phyloP scores from a whole-genome alignment of 2,113 vertebrate species.

The Onychostruthus taczanowskii region DNA sequence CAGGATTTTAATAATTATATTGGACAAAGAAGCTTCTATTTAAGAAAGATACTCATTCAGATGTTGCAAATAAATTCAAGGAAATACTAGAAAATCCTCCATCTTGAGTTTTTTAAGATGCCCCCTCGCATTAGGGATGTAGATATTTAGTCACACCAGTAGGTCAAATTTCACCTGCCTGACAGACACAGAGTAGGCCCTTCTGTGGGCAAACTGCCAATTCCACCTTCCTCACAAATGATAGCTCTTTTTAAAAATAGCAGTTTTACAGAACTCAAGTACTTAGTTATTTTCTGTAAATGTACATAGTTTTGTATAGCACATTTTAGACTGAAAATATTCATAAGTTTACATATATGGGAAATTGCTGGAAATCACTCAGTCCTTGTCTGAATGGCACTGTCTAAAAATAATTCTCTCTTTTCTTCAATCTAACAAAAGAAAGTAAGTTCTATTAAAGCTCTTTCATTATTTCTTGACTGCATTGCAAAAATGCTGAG shows the following conservation, averaged over 20 bases:
- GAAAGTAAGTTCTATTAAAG: neutral
- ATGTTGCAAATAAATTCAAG: neutral
- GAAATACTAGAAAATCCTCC: neutral
- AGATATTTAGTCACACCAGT: neutral
- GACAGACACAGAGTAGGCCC: neutral
- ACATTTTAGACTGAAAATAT: neutral
- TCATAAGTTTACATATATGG: neutral
- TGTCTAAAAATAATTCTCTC: neutral
- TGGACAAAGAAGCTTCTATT: neutral
- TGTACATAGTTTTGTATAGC: neutral
- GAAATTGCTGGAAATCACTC: neutral
- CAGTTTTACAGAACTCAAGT: neutral
- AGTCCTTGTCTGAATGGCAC: neutral
- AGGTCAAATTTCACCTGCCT: neutral
- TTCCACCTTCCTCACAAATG: neutral
- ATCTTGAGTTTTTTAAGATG: neutral
- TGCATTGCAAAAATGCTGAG: neutral
- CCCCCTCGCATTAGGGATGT: neutral
- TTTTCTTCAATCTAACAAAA: neutral
- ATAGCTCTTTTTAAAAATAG: neutral
- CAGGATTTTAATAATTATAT: neutral
- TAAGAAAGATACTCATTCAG: neutral
- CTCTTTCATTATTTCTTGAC: neutral
- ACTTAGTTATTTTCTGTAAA: neutral
- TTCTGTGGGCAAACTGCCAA: neutral